Evolutionary conservation across 2,797 vertebrate species (phyloP), one percentile per base, ranked within the genome.

Genomic region (Typhlichthys eigenmanni): DNA sequence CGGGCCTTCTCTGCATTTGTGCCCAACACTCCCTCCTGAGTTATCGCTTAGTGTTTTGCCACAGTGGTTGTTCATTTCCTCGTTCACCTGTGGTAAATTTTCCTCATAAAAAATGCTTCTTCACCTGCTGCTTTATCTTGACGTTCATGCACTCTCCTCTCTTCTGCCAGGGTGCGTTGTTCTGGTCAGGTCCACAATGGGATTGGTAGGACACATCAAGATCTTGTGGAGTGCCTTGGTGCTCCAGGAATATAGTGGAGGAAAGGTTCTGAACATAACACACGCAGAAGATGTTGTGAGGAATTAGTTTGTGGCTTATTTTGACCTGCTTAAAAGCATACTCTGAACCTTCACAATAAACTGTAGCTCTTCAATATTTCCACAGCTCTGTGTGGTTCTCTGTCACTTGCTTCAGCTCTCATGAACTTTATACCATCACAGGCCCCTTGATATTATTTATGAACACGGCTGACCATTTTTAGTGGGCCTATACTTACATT

Each of bases 171-270:
- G 60, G 56, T 3, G 68, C 32, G 4, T 58, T 74, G 51, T 68
- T 65, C 1, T 63, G 1, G 1, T 9, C 55, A 46, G 52, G 49
- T 6, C 63, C 62, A 52, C 93, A 94, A 47, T 82, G 69, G 6
- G 92, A 90, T 49, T 72, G 60, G 0, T 91, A 93, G 53, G 87
- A 82, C 34, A 94, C 78, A 0, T 61, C 47, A 48, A 94, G 60
- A 10, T 87, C 91, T 16, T 69, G 65, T 32, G 91, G 90, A 13
- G 87, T 85, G 0, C 78, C 57, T 14, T 84, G 82, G 58, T 92
- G 89, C 58, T 93, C 90, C 13, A 94, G 80, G 13, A 91, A 83
- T 70, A 94, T 87, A 0, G 90, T 91, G 62, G 93, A 92, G 0
- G 92, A 90, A 45, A 94, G 74, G 62, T 85, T 89, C 89, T 90